Conservation (phyloP, 2,113 vertebrate species). For the Sula dactylatra region DNA sequence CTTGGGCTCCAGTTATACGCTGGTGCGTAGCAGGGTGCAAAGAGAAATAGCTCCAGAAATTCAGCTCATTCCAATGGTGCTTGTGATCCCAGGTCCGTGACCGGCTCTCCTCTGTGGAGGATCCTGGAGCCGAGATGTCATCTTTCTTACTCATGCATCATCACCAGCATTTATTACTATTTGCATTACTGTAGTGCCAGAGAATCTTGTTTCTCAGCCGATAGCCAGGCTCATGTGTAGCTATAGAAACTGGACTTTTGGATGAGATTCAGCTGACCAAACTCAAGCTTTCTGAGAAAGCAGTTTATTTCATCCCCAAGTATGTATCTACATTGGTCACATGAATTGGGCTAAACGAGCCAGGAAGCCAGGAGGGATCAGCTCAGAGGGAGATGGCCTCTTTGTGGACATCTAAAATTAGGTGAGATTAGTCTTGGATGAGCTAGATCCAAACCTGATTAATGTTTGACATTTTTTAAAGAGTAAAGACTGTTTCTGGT, state of each 20-base stretch:
- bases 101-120: background rate
- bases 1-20: background rate
- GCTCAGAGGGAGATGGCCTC: background rate
- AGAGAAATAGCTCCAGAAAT: background rate
- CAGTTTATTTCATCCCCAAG: background rate
- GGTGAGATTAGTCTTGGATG: background rate
- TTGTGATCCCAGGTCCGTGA: background rate
- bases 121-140: background rate
- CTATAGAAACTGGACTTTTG: background rate
- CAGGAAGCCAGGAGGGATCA: background rate
- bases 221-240: background rate
- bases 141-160: background rate
- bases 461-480: background rate
- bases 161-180: background rate
- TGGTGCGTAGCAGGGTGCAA: background rate
- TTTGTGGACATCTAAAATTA: background rate
- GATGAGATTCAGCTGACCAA: background rate
- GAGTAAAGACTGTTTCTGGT: background rate
- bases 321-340: background rate
- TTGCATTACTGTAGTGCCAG: background rate
- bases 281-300: background rate
- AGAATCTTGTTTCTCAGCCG: background rate
- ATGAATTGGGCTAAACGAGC: background rate
- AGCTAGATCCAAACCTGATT: background rate
- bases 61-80: rapidly evolving